Conservation (phyloP, 1,140 invertebrate species). For the Pseudachorutes palmiensis region DNA sequence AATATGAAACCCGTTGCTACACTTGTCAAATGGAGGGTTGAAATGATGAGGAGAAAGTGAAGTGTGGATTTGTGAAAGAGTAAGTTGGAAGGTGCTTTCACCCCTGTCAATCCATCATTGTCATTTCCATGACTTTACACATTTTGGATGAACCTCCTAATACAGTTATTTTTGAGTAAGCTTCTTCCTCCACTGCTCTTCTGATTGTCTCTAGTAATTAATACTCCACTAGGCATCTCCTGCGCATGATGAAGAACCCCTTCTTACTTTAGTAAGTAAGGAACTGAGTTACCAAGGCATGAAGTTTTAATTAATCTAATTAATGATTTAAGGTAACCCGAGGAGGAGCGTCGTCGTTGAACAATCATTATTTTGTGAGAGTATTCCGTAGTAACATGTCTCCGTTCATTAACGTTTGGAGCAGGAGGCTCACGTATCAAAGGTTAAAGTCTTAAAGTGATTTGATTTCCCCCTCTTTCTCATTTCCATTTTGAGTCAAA, state of each 20-base stretch:
- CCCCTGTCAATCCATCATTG: conserved; percentile 11
- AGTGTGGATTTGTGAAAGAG: conserved; percentile 6
- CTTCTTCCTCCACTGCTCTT: neutral
- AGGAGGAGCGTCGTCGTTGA: neutral
- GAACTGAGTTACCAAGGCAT: neutral
- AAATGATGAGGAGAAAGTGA: conserved; percentile 4
- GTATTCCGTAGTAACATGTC: neutral
- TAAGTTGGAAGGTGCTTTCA: conserved; percentile 2
- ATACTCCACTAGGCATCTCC: neutral
- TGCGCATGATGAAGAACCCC: too few relatives aligned
- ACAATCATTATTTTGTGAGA: neutral
- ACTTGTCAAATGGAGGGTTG: neutral
- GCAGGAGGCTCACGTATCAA: neutral
- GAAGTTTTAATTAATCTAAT: conserved; percentile 9
- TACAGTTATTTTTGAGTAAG: neutral
- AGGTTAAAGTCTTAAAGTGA: neutral
- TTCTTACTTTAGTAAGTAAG: too few relatives aligned
- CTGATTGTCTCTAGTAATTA: conserved; percentile 5
- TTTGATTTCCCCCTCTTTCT: neutral
- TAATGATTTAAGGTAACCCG: neutral
- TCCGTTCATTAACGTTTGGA: neutral
- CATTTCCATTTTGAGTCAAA: neutral
- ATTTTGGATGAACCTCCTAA: neutral
- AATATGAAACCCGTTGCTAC: neutral
- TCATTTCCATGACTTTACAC: neutral